A percentile compares a stretch with the other conserved stretches of the same genome.
Conservation (phyloP, 2,113 vertebrate species). For the Calidris pygmaea region DNA sequence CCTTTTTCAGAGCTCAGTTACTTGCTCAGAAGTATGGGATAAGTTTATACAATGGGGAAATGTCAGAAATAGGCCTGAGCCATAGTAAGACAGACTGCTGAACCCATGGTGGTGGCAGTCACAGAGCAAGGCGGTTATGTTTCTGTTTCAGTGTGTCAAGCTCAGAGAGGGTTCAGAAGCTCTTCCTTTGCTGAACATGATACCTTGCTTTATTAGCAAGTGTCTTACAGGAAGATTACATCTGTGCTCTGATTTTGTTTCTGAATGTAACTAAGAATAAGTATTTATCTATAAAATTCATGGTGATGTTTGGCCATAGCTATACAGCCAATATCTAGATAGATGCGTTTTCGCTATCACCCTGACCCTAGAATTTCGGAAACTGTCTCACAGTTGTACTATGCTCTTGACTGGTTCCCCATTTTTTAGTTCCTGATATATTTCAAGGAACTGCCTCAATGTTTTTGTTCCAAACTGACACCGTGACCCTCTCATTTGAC, state of each 20-base stretch:
- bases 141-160: not conserved
- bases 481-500: not conserved
- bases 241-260: not conserved
- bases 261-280: not conserved
- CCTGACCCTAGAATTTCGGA: not conserved
- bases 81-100: not conserved
- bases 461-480: not conserved
- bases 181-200: not conserved
- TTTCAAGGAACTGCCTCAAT: not conserved
- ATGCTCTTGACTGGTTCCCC: not conserved
- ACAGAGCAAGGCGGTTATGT: not conserved
- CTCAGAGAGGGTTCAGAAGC: not conserved
- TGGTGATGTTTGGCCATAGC: not conserved
- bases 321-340: not conserved
- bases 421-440: not conserved
- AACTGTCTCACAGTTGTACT: not conserved
- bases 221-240: not conserved
- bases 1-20: not conserved
- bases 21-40: not conserved
- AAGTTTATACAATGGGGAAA: not conserved
- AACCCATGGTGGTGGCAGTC: not conserved
- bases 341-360: accelerated
- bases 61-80: not conserved
- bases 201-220: not conserved
- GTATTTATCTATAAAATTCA: not conserved